These are phyloP conservation scores for Drosophila koepferae DNA, from an alignment of 2,888 invertebrate species.

Conservation along the genomic window DNA sequence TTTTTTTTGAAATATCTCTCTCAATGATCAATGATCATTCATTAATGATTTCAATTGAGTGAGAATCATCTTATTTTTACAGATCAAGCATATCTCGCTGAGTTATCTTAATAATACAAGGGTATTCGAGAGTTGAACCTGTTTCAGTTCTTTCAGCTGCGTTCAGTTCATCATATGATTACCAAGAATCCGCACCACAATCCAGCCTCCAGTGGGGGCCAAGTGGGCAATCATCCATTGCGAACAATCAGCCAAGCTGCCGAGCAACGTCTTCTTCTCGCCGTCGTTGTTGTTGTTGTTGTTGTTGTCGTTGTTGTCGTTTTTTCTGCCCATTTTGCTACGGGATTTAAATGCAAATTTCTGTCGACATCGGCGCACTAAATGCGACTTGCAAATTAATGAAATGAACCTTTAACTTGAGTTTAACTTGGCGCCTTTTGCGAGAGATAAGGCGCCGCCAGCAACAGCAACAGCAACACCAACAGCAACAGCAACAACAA, in stretches of 20 bases:
- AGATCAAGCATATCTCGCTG: neutral
- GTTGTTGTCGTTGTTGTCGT: slow-evolving; percentile 24
- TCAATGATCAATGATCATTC: neutral
- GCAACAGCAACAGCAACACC: slow-evolving; percentile 41
- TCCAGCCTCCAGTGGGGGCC: slow-evolving; percentile 1
- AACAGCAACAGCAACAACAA: slow-evolving; percentile 17
- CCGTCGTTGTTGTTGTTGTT: slow-evolving; percentile 3
- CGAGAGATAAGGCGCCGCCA: slow-evolving; percentile 74
- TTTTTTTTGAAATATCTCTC: too few species aligned
- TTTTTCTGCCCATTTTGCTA: slow-evolving; percentile 79
- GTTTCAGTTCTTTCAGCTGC: slow-evolving; percentile 33
- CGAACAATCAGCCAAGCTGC: slow-evolving; percentile 19
- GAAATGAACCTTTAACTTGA: slow-evolving; percentile 81
- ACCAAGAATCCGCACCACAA: slow-evolving; percentile 10
- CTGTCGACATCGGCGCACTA: slow-evolving; percentile 76
- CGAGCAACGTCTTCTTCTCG: slow-evolving; percentile 15
- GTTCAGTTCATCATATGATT: slow-evolving; percentile 61
- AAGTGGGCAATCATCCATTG: slow-evolving; percentile 42
- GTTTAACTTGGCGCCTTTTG: slow-evolving; percentile 79
- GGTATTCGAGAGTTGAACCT: slow-evolving; percentile 27
- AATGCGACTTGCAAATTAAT: slow-evolving; percentile 82
- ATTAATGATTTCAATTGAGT: neutral
- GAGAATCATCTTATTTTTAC: neutral
- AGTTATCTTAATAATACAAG: neutral
- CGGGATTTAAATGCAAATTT: slow-evolving; percentile 81